Conservation (phyloP, 2,113 vertebrate species). For the Paracyprichromis sp. region DNA sequence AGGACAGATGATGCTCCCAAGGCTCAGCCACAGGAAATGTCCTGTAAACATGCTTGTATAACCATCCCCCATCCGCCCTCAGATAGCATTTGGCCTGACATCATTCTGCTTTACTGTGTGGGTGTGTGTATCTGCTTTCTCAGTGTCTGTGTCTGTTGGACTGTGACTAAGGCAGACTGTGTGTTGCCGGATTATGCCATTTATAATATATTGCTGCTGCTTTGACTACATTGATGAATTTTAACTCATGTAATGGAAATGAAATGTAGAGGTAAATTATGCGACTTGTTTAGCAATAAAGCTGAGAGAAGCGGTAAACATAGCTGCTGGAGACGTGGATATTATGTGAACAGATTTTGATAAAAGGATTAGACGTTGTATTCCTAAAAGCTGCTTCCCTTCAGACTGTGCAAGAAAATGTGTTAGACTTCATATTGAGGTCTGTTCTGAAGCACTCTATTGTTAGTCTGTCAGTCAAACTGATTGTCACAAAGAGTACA, state of each 20-base stretch:
- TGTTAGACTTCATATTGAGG: conserved; percentile 23
- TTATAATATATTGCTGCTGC: conserved; percentile 12
- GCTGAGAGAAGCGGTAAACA: background rate
- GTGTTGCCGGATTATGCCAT: conserved; percentile 25
- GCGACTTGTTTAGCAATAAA: conserved; percentile 29
- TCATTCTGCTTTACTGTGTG: conserved; percentile 26
- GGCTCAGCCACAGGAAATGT: conserved; percentile 69
- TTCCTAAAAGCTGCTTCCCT: conserved; percentile 33
- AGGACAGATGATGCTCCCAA: conserved; percentile 60
- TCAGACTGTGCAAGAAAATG: conserved; percentile 33
- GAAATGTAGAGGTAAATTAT: conserved; percentile 5
- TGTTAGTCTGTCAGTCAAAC: conserved; percentile 39
- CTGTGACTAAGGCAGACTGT: background rate
- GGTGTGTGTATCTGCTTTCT: conserved; percentile 15
- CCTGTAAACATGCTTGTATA: conserved; percentile 70
- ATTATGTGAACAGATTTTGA: conserved; percentile 34
- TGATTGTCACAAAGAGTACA: conserved; percentile 32
- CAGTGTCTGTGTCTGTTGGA: background rate
- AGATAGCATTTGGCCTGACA: conserved; percentile 53
- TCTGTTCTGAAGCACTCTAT: conserved; percentile 13
- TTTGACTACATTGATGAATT: conserved; percentile 21
- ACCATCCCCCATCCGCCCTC: conserved; percentile 54
- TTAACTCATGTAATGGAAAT: conserved; percentile 25
- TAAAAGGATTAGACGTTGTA: conserved; percentile 39
- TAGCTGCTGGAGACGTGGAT: background rate